Evolutionary conservation across 2,113 vertebrate genomes (phyloP), one percentile per base, ranked within the genome.

Genomic region (Danionella cerebrum): DNA sequence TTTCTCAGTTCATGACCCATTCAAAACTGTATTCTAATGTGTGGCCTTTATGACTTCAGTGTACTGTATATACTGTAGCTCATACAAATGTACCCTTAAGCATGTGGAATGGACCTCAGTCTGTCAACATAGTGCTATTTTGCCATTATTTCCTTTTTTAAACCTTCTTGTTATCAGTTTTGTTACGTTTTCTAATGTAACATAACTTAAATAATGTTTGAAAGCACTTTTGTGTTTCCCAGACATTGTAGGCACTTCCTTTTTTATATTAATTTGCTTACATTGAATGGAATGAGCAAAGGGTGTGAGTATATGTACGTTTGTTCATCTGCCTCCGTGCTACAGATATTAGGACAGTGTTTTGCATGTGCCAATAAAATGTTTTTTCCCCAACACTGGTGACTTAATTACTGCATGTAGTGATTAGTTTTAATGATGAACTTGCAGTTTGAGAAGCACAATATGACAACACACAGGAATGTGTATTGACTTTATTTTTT

Each of bases 181-280:
- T 95, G 88, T 91, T 91, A 94, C 89, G 91, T 94, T 88, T 98
- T 90, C 93, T 93, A 93, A 78, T 90, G 89, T 93, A 93, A 92
- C 92, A 91, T 97, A 93, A 90, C 86, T 87, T 92, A 87, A 92
- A 91, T 91, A 90, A 89, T 86, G 78, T 85, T 71, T 75, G 84
- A 77, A 53, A 83, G 82, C 1, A 68, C 82, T 83, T 89, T 71
- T 90, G 81, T 89, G 42, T 63, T 3, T 35, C 48, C 31, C 12
- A 33, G 29, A 42, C 89, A 84, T 87, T 78, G 83, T 89, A 87
- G 85, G 84, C 84, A 87, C 29, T 22, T 29, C 11, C 21, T 1
- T 42, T 21, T 45, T 50, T 19, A 42, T 62, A n/a, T 18, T 35
- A 3, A 22, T 48, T 13, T 38, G 6, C 8, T 19, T 22, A 18